Evolutionary conservation across 2,888 invertebrate species (phyloP), one percentile per base, ranked within the genome.

Genomic region (Polydrusus tereticollis): DNA sequence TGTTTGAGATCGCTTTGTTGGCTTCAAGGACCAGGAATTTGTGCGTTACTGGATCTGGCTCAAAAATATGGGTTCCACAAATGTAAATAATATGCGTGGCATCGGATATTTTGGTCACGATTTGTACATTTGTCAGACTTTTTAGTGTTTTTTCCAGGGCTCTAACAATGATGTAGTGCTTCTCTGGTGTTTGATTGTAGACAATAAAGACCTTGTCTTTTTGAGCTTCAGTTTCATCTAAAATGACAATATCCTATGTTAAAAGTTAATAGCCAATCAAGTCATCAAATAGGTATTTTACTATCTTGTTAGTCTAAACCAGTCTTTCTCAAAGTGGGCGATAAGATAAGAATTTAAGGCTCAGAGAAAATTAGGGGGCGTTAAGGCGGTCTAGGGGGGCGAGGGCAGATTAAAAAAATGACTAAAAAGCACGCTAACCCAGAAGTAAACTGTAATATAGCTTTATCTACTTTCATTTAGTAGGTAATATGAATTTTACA

Each of bases 21-120:
- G 72, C 69, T 58, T 79, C 78, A 14, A 72, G 72, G n/a, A 77
- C 74, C 14, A 78, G 36, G 47, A 75, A 76, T 38, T 75, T 76
- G 45, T 77, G 74, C 0, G 75, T 75, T 47, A 67, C 72, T 10
- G 67, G 76, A 62, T 77, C 78, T n/a, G 76, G 73, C 21, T 77
- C 74, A 47, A 67, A 72, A 20, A 67, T 50, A 23, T 75, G 78
- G 0, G 78, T 73, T n/a, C 74, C 74, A 18, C 69, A 69, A 45
- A 80, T 69, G 47, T 80, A 80, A 20, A 80, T 47, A 14, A 80
- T 75, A 36, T 79, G 75, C 2, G 77, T 74, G 0, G 80, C 78
- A 16, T 79, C 78, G 2, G 72, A 58, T 21, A 75, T 69, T 64
- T 79, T 77, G 23, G 75, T 71, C 0, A 79, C 74, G 14, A 77